These are phyloP conservation scores for Centropus bengalensis DNA, from an alignment of 2,113 vertebrate species.

Conservation along the genomic window DNA sequence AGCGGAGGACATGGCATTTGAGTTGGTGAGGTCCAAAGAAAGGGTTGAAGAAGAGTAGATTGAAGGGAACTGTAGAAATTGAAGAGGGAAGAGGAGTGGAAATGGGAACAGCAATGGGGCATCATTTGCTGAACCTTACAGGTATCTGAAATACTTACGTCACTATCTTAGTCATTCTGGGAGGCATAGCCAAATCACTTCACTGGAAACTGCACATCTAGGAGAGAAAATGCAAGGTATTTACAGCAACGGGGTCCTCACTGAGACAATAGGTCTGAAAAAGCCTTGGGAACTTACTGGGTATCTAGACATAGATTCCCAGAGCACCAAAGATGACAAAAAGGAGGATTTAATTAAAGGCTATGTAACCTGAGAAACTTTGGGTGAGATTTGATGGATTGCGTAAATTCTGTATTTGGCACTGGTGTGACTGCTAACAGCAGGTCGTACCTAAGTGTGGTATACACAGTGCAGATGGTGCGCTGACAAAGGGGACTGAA, in stretches of 20 bases:
- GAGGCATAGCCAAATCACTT: not conserved
- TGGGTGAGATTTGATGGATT: not conserved
- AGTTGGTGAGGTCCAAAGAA: too few relatives aligned
- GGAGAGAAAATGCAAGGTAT: not conserved
- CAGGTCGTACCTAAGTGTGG: not conserved
- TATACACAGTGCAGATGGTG: accelerated
- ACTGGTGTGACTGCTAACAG: not conserved
- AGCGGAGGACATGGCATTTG: too few relatives aligned
- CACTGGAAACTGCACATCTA: not conserved
- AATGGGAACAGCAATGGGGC: not conserved
- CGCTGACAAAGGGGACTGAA: not conserved
- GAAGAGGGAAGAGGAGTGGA: not conserved
- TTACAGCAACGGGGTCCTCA: not conserved
- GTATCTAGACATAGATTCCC: not conserved
- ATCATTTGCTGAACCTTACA: not conserved
- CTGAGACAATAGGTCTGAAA: not conserved
- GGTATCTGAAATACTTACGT: accelerated
- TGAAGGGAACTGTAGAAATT: not conserved
- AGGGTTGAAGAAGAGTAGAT: not conserved
- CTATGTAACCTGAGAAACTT: not conserved
- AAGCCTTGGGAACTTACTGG: not conserved
- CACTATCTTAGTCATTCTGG: not conserved
- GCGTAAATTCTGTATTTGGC: not conserved
- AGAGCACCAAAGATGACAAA: not conserved
- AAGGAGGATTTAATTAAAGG: not conserved